These are phyloP conservation scores for Zaprionus capensis DNA, from an alignment of 1,140 invertebrate species.

Conservation along the genomic window DNA sequence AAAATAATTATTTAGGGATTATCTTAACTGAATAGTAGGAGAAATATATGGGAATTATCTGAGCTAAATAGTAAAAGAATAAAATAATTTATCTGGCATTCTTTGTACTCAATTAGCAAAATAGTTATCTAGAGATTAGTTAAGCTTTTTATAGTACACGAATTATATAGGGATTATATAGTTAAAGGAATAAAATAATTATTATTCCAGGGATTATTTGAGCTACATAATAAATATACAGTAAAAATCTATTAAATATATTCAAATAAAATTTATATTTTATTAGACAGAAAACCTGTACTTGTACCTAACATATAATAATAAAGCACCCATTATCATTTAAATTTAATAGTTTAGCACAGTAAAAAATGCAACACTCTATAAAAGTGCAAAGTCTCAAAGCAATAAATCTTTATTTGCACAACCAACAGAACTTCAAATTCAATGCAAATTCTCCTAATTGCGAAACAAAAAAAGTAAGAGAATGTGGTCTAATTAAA, in stretches of 20 bases:
- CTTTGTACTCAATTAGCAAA: background rate
- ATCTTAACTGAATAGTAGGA: background rate
- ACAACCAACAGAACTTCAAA: background rate
- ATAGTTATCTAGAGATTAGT: background rate
- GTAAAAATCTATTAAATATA: background rate
- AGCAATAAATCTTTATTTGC: background rate
- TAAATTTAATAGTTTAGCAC: background rate
- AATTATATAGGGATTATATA: background rate
- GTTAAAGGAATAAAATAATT: too few species aligned
- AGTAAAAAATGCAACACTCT: background rate
- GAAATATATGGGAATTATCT: too few species aligned
- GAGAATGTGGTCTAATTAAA: conserved; percentile 5
- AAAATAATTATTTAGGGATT: background rate
- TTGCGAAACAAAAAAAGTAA: background rate
- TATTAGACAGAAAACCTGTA: background rate
- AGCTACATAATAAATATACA: background rate
- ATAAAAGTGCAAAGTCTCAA: background rate
- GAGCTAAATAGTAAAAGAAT: background rate
- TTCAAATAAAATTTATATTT: background rate
- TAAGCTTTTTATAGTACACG: background rate
- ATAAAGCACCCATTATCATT: too few species aligned
- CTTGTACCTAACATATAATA: too few species aligned
- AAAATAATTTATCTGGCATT: background rate
- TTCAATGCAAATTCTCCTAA: conserved; percentile 1
- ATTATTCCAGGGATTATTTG: background rate